phyloP scores from a whole-genome alignment of 2,888 invertebrate species.

The Melieria crassipennis region DNA sequence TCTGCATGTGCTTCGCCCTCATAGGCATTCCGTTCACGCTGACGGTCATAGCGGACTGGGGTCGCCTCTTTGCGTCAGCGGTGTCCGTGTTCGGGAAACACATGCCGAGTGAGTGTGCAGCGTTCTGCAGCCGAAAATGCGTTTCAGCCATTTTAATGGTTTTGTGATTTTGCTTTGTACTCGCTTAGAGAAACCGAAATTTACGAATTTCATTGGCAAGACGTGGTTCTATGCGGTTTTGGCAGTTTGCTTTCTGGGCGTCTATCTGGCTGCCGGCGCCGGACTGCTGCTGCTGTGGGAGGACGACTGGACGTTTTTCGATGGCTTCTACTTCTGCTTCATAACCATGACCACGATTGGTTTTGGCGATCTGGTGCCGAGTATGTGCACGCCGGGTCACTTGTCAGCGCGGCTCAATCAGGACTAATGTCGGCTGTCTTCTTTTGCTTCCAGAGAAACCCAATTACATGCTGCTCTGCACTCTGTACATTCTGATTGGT shows the following conservation, averaged over 20 bases:
- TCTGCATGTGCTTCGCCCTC: conserved; percentile 86
- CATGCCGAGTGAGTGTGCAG: conserved; percentile 69
- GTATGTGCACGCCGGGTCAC: conserved; percentile 65
- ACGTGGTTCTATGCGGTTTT: conserved; percentile 77
- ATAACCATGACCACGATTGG: conserved; percentile 96
- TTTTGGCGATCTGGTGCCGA: conserved; percentile 90
- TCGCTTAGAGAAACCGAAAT: conserved; percentile 57
- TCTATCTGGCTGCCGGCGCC: conserved; percentile 86
- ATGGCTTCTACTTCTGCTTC: conserved; percentile 94
- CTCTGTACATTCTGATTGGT: conserved; percentile 87
- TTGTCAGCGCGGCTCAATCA: neutral
- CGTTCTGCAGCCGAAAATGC: too few relatives aligned
- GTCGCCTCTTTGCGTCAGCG: conserved; percentile 81
- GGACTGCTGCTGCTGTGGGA: conserved; percentile 87
- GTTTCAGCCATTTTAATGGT: neutral
- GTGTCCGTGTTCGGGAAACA: conserved; percentile 76
- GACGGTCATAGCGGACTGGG: conserved; percentile 89
- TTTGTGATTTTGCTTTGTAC: neutral
- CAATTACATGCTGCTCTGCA: conserved; percentile 89
- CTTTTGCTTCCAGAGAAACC: conserved; percentile 73
- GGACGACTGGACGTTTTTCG: conserved; percentile 90
- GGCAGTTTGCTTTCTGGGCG: conserved; percentile 79
- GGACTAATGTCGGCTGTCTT: neutral
- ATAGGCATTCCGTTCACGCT: conserved; percentile 89
- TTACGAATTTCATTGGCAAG: conserved; percentile 65